Evolutionary conservation across 2,797 vertebrate species (phyloP), one percentile per base, ranked within the genome.

Genomic region (Heteromormyrus szaboi): DNA sequence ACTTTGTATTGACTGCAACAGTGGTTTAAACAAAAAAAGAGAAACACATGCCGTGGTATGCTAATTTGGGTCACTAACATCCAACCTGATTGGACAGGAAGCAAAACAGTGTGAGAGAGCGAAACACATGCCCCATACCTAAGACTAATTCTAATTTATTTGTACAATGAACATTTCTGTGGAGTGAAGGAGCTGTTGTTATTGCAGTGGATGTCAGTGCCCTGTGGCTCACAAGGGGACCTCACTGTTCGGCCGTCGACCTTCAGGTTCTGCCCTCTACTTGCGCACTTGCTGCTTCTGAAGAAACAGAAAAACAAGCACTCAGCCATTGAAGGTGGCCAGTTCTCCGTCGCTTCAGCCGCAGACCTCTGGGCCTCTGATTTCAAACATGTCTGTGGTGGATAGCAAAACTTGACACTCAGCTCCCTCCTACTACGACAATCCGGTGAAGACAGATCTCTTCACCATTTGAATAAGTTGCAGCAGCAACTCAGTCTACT

Each of bases 211-310:
- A 54, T 86, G 53, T 53, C 25, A 83, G 79, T 72, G 59, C 5
- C 8, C 76, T 91, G 85, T 88, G 88, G 88, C 79, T 54, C 41
- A 59, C 86, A 79, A 86, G 89, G 91, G 91, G 91, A 88, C 88
- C 92, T 96, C 93, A 94, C 93, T 96, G 95, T 90, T 95, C 95
- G 92, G 95, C 94, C 92, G 94, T 94, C 90, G 95, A 95, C 91
- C 95, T 95, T 93, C 94, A 91, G 62, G 95, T 94, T 91, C 93
- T 91, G 91, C 94, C 95, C 94, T 95, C 93, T 96, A 94, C 90
- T 94, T 95, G 93, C 94, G 95, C 93, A 95, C 96, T 95, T 93
- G 95, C 95, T 95, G 95, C 91, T 93, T 94, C 95, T 96, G 90
- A 91, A 94, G 94, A 93, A 84, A 48, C 46, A 50, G 44, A 50